Percentiles rank a stretch among this genome's conserved stretches.
These are phyloP conservation scores for Craterocephalus amniculus DNA, from an alignment of 2,797 vertebrate genomes.

Conservation along the genomic window DNA sequence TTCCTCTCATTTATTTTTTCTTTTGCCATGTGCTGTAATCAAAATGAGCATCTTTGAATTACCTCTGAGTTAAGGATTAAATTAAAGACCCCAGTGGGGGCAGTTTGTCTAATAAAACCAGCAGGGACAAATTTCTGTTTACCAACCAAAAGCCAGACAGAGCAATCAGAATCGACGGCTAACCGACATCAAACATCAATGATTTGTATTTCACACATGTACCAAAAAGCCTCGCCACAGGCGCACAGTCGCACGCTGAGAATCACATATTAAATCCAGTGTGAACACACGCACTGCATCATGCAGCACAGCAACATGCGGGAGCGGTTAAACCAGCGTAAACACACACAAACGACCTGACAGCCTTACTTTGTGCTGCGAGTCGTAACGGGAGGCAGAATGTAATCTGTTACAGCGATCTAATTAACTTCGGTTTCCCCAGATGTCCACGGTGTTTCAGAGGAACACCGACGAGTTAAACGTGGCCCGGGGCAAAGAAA, in stretches of 20 bases:
- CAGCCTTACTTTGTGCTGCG: conserved; percentile 29
- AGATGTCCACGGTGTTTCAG: conserved; percentile 50
- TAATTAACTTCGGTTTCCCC: conserved; percentile 43
- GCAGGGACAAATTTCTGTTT: neutral
- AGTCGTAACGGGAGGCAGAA: conserved; percentile 24
- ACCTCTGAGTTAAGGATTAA: too few relatives aligned
- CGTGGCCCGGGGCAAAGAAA: neutral
- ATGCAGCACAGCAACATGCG: neutral
- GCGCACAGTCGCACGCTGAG: neutral
- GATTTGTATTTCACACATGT: conserved; percentile 6
- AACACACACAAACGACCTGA: conserved; percentile 42
- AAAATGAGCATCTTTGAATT: too few relatives aligned
- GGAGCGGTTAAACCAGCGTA: conserved; percentile 24
- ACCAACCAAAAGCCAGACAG: neutral
- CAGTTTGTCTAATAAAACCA: too few relatives aligned
- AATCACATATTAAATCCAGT: conserved; percentile 16
- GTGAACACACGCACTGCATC: neutral
- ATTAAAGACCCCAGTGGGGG: too few relatives aligned
- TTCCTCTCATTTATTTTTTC: too few relatives aligned
- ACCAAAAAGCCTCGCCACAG: neutral
- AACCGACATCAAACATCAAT: neutral
- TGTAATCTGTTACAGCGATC: conserved; percentile 39
- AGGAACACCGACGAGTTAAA: conserved; percentile 8
- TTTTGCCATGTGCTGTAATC: too few relatives aligned
- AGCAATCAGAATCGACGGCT: neutral